A percentile compares a stretch with the other conserved stretches of the same genome.
phyloP scores from a whole-genome alignment of 2,888 invertebrate species.

The Phengaris alcon region DNA sequence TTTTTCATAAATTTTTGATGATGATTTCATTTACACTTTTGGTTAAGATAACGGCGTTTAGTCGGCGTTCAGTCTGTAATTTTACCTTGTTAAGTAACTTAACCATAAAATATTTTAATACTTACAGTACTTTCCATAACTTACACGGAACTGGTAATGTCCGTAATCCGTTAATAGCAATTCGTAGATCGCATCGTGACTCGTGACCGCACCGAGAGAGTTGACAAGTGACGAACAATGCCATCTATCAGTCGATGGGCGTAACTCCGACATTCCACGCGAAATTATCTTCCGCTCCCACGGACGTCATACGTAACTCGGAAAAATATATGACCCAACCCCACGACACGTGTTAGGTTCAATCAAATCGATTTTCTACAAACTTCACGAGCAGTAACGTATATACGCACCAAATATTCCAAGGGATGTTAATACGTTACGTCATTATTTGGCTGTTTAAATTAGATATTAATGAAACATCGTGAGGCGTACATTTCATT shows the following conservation, averaged over 20 bases:
- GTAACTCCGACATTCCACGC: neutral
- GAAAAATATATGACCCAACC: neutral
- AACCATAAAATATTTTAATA: too few species aligned
- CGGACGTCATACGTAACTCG: neutral
- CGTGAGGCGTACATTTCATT: neutral
- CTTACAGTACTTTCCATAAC: too few species aligned
- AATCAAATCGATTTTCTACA: neutral
- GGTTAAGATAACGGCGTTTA: too few species aligned
- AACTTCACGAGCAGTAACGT: neutral
- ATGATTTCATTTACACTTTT: too few species aligned
- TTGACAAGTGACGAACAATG: constrained; percentile 13
- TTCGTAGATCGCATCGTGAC: neutral
- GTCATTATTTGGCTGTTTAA: neutral
- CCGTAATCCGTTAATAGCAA: neutral
- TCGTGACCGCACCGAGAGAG: constrained; percentile 4
- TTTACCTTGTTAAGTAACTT: too few species aligned
- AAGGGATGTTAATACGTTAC: neutral
- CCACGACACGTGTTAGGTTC: neutral
- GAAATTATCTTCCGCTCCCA: constrained; percentile 1
- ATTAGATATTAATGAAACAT: neutral
- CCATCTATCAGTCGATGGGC: constrained; percentile 4
- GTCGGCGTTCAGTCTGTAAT: too few species aligned
- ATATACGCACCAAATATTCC: neutral
- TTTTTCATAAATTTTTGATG: too few species aligned
- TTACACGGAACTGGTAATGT: neutral